Evolutionary conservation across 2,888 invertebrate genomes (phyloP).

Genomic region (Thymelicus lineola): DNA sequence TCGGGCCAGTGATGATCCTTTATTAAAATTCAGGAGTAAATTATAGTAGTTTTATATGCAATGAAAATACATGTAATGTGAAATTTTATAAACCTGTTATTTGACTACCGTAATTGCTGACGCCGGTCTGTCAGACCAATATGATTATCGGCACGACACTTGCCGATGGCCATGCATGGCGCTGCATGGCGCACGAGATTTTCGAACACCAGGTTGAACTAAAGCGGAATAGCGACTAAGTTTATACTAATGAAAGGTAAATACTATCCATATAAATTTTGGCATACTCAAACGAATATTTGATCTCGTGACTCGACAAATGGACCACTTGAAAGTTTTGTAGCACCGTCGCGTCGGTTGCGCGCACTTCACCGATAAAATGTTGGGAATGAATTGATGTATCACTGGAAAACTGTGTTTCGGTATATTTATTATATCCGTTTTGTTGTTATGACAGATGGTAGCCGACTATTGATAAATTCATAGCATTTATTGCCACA

Average conservation of each 20-base stretch:
- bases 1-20: too few species aligned
- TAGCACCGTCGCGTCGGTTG: conserved; percentile 8
- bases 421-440: conserved; percentile 73
- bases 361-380: conserved; percentile 11
- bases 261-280: background rate
- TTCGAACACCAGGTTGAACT: too few species aligned
- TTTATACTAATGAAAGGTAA: background rate
- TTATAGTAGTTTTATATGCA: too few species aligned
- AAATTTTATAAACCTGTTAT: too few species aligned
- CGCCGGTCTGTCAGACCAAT: too few species aligned
- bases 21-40: too few species aligned
- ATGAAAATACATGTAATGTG: too few species aligned
- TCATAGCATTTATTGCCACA: conserved; percentile 33
- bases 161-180: too few species aligned
- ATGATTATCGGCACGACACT: too few species aligned
- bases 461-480: conserved; percentile 47
- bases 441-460: conserved; percentile 76
- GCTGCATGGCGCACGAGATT: too few species aligned
- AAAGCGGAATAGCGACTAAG: too few species aligned
- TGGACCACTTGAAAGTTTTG: conserved; percentile 18
- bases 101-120: too few species aligned
- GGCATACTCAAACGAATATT: background rate
- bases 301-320: conserved; percentile 5
- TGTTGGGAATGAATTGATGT: conserved; percentile 20
- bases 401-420: conserved; percentile 35